Conservation (phyloP, 2,113 vertebrate genomes). For the Anoura caudifer region DNA sequence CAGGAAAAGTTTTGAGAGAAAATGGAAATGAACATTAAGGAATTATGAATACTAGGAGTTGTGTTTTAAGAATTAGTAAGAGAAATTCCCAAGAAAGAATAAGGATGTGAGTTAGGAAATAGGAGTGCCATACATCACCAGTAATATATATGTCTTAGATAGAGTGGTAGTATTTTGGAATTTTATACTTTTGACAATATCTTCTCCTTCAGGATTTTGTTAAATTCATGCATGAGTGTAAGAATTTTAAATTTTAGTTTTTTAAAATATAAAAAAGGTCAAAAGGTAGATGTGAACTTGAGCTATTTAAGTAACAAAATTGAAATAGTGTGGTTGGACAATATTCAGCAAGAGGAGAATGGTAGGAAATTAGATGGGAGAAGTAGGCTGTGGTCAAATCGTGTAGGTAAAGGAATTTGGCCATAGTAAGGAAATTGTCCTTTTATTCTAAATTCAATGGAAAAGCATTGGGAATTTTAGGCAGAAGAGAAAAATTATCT, state of each 20-base stretch:
- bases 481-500: not conserved
- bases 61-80: not conserved
- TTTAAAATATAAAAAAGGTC: not conserved
- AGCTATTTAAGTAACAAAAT: constrained; percentile 12
- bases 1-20: not conserved
- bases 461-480: not conserved
- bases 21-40: constrained; percentile 30
- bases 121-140: not conserved
- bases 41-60: not conserved
- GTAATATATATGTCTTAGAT: not conserved
- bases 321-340: not conserved
- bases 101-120: not conserved
- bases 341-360: not conserved
- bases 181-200: not conserved
- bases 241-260: constrained; percentile 21
- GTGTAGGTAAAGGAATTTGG: not conserved
- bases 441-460: constrained; percentile 16
- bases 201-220: not conserved
- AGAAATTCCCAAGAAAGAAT: not conserved
- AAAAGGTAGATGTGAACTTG: not conserved
- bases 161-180: not conserved
- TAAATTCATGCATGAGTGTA: constrained; percentile 12
- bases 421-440: not conserved
- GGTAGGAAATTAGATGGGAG: not conserved
- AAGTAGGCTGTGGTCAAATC: not conserved